Conservation (phyloP, 2,888 invertebrate species). For the Sicus ferrugineus region DNA sequence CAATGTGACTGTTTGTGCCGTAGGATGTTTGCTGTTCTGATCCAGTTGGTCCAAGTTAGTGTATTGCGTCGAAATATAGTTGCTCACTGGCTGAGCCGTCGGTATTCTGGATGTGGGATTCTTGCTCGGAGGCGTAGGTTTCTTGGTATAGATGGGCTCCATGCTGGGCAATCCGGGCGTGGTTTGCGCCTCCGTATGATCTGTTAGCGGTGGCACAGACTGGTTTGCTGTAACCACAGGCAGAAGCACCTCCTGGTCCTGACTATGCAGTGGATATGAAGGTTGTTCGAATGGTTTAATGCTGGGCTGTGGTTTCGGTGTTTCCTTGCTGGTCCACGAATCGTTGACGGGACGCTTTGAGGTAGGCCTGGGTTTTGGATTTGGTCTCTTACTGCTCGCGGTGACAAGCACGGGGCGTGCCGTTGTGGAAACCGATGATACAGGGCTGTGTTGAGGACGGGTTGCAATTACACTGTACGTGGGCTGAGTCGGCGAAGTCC, state of each 20-base stretch:
- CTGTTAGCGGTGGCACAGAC: neutral
- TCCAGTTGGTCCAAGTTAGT: constrained; percentile 28
- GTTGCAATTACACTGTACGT: constrained; percentile 42
- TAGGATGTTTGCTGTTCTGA: constrained; percentile 40
- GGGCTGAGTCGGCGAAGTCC: constrained; percentile 40
- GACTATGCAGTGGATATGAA: neutral
- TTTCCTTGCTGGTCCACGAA: constrained; percentile 43
- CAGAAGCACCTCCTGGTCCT: neutral
- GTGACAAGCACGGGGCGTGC: constrained; percentile 63
- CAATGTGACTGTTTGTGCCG: constrained; percentile 37
- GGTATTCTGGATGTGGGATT: constrained; percentile 1
- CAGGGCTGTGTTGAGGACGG: constrained; percentile 42
- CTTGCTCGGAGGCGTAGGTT: neutral
- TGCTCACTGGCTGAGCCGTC: constrained; percentile 16
- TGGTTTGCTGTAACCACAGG: neutral
- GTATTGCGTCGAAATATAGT: constrained; percentile 7
- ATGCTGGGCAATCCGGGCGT: neutral
- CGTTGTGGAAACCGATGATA: constrained; percentile 40
- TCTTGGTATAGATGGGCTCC: constrained; percentile 15
- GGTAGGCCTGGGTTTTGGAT: constrained; percentile 47
- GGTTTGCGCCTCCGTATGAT: neutral
- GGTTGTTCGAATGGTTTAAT: constrained; percentile 38
- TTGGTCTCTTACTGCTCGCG: constrained; percentile 65
- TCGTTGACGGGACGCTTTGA: constrained; percentile 54
- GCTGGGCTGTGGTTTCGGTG: constrained; percentile 21